These are phyloP conservation scores for Mastigias papua DNA, from an alignment of 30 jellyfish, hydroid and myxozoan species.

Conservation along the genomic window DNA sequence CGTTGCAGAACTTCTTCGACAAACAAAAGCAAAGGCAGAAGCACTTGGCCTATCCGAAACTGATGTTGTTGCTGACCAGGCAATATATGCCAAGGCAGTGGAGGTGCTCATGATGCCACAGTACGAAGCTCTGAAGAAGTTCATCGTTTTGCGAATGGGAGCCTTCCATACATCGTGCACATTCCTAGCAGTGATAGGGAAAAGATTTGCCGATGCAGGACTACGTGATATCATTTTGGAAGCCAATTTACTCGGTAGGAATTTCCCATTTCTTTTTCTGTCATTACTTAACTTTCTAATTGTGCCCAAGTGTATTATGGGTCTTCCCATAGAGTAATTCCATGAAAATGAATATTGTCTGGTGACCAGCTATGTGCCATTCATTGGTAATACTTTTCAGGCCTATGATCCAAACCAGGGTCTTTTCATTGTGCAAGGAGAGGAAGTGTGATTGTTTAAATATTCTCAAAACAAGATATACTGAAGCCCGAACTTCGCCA, in stretches of 20 bases:
- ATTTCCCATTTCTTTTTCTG: slow-evolving; percentile 5
- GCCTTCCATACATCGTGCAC: slow-evolving; percentile 73
- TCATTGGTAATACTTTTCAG: no score
- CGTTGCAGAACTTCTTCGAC: slow-evolving; percentile 61
- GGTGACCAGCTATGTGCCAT: no score
- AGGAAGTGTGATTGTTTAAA: no score
- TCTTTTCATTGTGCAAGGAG: no score
- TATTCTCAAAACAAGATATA: no score
- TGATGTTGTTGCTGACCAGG: slow-evolving; percentile 58
- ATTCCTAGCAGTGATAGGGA: slow-evolving; percentile 63
- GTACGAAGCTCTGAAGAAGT: slow-evolving; percentile 42
- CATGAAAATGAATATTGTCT: no score
- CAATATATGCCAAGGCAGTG: slow-evolving; percentile 76
- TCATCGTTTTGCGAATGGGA: slow-evolving; percentile 71
- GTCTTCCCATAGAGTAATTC: background rate
- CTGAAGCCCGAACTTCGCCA: no score
- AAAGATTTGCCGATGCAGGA: slow-evolving; percentile 72
- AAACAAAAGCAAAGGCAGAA: slow-evolving; percentile 61
- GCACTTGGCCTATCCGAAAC: slow-evolving; percentile 55
- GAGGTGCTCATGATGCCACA: slow-evolving; percentile 65
- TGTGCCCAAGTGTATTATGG: background rate
- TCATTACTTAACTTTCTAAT: background rate
- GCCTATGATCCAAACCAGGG: no score
- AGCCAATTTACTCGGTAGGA: slow-evolving; percentile 57
- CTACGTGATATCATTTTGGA: slow-evolving; percentile 61